Conservation (phyloP, 2,113 vertebrate species). For the Chloroceryle aenea region DNA sequence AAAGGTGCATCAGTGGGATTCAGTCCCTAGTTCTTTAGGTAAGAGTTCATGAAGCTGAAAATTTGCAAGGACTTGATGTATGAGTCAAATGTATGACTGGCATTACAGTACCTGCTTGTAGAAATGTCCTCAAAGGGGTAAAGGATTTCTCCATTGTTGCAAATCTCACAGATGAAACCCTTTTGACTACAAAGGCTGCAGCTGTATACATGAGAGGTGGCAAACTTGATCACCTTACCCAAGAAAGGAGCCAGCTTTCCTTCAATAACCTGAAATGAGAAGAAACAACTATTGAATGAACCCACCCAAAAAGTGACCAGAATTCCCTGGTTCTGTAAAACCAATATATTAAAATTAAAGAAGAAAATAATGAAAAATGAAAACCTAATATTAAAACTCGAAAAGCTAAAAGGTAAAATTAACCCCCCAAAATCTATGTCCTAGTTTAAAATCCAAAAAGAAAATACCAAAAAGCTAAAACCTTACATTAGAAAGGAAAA, state of each 20-base stretch:
- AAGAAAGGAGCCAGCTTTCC: slow-evolving; percentile 96
- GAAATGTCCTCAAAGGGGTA: slow-evolving; percentile 96
- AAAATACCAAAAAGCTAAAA: no score
- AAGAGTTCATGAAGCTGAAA: not conserved
- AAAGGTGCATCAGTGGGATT: not conserved
- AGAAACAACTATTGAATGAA: not conserved
- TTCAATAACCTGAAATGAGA: slow-evolving; percentile 89
- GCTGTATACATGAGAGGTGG: slow-evolving; percentile 93
- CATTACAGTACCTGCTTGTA: slow-evolving; percentile 87
- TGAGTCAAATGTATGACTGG: not conserved
- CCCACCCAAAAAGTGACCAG: not conserved
- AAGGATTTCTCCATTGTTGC: slow-evolving; percentile 93
- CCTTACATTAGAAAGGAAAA: no score
- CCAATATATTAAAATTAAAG: no score
- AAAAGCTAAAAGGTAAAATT: no score
- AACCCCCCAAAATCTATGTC: no score
- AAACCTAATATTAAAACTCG: no score
- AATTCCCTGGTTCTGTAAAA: not conserved
- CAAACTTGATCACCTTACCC: slow-evolving; percentile 97
- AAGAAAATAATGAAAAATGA: no score
- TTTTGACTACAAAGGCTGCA: slow-evolving; percentile 98
- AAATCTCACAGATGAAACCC: slow-evolving; percentile 98
- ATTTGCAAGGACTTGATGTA: not conserved
- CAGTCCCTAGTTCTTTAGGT: not conserved
- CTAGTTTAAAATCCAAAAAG: no score